Evolutionary conservation across 1,140 invertebrate species (phyloP).

Genomic region (Arion vulgaris): DNA sequence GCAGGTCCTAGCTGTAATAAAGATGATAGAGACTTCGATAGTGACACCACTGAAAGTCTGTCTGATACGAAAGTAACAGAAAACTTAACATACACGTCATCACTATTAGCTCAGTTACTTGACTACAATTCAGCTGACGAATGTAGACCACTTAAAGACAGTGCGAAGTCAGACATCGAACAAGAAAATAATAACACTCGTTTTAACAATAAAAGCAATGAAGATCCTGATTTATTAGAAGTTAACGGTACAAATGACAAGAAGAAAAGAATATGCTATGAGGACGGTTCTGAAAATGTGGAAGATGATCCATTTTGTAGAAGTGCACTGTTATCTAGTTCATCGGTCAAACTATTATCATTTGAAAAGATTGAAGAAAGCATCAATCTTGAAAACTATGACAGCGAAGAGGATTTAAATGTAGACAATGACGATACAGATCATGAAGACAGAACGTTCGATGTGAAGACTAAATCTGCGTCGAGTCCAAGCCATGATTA

Average conservation of each 20-base stretch:
- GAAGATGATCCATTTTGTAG: background rate
- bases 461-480: no score
- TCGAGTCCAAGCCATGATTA: no score
- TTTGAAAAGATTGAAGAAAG: background rate
- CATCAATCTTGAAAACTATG: background rate
- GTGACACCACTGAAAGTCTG: slow-evolving; percentile 16
- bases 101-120: background rate
- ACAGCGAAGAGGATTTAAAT: background rate
- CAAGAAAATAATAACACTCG: background rate
- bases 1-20: background rate
- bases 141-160: background rate
- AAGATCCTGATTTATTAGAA: background rate
- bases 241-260: background rate
- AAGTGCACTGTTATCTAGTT: background rate
- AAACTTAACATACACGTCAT: background rate
- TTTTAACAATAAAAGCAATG: background rate
- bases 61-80: background rate
- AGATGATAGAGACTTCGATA: slow-evolving; percentile 2
- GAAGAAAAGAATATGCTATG: background rate
- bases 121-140: slow-evolving; percentile 25
- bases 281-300: background rate
- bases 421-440: background rate
- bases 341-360: background rate
- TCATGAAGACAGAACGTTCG: background rate
- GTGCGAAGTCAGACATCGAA: background rate